Evolutionary conservation across 2,113 vertebrate species (phyloP).

Genomic region (Macaca nemestrina): DNA sequence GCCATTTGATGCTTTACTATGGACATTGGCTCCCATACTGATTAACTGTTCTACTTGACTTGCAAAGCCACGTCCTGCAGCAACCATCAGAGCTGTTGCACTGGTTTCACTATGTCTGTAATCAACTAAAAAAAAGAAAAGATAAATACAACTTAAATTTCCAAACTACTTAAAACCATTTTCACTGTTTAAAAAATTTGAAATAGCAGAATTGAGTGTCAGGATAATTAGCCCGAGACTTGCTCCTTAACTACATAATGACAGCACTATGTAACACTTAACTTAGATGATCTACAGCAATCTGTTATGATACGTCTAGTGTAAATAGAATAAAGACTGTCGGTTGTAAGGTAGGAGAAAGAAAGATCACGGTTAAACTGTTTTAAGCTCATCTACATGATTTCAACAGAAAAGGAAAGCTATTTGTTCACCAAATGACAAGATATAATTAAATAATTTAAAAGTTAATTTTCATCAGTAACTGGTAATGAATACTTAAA

Average conservation of each 20-base stretch:
- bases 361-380: neutral
- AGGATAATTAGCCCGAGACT: neutral
- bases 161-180: slow-evolving; percentile 19
- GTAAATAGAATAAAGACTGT: slow-evolving; percentile 4
- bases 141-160: neutral
- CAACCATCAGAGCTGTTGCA: slow-evolving; percentile 92
- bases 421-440: neutral
- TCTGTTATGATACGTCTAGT: neutral
- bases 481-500: slow-evolving; percentile 31
- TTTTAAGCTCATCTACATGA: neutral
- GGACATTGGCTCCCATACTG: slow-evolving; percentile 92
- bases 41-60: slow-evolving; percentile 94
- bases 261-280: neutral
- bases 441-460: slow-evolving; percentile 19
- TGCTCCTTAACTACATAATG: neutral
- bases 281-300: neutral
- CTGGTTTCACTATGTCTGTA: slow-evolving; percentile 95
- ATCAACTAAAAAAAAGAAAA: slow-evolving; percentile 87
- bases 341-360: neutral
- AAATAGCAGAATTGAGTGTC: neutral
- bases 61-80: slow-evolving; percentile 92
- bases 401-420: slow-evolving; percentile 7
- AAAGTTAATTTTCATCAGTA: slow-evolving; percentile 41
- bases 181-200: neutral
- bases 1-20: slow-evolving; percentile 92